Base-by-base conservation (phyloP, 2,113 vertebrate genomes). In the Parus major region DNA sequence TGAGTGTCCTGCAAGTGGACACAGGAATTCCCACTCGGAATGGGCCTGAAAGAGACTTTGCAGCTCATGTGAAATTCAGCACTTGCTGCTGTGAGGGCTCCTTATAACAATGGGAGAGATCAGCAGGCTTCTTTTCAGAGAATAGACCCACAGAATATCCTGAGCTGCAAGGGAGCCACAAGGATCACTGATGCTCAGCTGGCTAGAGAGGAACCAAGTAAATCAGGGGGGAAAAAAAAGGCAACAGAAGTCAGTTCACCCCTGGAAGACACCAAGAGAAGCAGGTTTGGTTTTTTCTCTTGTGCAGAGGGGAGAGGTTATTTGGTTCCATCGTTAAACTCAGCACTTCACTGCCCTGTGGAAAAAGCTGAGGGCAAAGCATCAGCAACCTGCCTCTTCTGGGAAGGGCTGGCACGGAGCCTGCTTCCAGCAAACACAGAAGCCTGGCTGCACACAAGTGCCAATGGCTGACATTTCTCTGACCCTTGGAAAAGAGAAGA, bases 401-500 rank as follows among this genome's bases (percentile, higher is more conserved):
- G 73, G 72, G 80, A 47, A 39, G 11, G 80, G 92, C 70, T 90
- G 90, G 95, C 95, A 91, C 1, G 0, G 13, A 94, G 78, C 93
- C 90, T 5, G 1, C 70, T n/a, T 49, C 1, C 33, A 65, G 85
- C 75, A 76, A 39, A 65, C 66, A 95, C 86, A 71, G 72, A 21
- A 81, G 69, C 56, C 73, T 3, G 17, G 41, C 73, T 79, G 53
- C 81, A 82, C 76, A 23, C 2, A 27, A 88, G 47, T 86, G 82
- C 91, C 93, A 91, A 18, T 1, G 10, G 47, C 59, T 88, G 85
- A 91, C 75, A 80, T 27, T 82, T 56, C 56, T 84, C 12, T 86
- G 85, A 91, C 85, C 82, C 66, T 73, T 91, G 87, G 82, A 82
- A 72, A 90, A 76, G 84, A 86, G 83, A 95, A 95, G 86, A 95